A percentile compares a stretch with the other conserved stretches of the same genome.
Conservation (phyloP, 2,888 invertebrate genomes). For the Acanthosepion lycidas region DNA sequence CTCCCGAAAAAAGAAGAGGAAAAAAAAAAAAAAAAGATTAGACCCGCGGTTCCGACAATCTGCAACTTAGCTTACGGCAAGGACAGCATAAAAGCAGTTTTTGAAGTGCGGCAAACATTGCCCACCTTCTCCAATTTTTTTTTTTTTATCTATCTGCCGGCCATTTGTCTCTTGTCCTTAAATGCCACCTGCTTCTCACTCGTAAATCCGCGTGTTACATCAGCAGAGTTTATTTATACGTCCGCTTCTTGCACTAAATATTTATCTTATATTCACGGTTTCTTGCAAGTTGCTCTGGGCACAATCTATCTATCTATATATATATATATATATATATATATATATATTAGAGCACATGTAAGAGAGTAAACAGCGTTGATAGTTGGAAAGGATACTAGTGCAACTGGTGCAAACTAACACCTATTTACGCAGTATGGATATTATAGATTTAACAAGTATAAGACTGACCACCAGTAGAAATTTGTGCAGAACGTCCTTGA, state of each 20-base stretch:
- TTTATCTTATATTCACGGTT: neutral
- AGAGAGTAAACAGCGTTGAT: neutral
- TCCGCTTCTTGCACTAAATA: neutral
- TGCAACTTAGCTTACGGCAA: neutral
- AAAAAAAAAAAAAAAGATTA: neutral
- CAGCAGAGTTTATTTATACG: neutral
- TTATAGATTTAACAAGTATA: too few species aligned
- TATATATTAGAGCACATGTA: neutral
- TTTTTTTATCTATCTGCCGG: neutral
- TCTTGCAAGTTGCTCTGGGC: neutral
- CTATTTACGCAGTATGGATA: too few species aligned
- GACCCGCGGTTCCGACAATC: neutral
- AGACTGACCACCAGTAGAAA: too few species aligned
- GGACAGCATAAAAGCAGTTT: neutral
- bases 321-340: neutral
- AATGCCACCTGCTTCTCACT: neutral
- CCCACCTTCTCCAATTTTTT: neutral
- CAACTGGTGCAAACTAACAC: neutral
- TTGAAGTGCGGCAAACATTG: neutral
- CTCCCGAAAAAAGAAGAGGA: neutral
- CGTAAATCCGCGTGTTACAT: neutral
- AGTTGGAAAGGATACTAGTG: neutral
- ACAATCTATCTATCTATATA: neutral
- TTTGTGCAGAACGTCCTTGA: too few species aligned
- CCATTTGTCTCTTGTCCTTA: slow-evolving; percentile 8